A percentile compares a stretch with the other conserved stretches of the same genome.
Conservation (phyloP, 1,140 invertebrate species). For the Drosophila bocqueti region DNA sequence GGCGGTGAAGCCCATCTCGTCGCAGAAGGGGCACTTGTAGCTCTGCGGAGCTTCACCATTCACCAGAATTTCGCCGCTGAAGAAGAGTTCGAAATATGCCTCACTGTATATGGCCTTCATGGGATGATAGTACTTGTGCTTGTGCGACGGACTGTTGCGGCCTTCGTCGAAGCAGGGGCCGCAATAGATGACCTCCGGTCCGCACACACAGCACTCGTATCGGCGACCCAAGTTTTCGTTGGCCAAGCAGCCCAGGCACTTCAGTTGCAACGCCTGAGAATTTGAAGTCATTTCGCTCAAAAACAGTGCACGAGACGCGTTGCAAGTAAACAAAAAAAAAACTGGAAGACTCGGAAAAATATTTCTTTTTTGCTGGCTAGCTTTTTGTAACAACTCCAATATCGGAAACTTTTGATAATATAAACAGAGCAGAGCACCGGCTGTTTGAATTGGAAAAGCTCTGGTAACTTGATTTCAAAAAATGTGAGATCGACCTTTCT, state of each 20-base stretch:
- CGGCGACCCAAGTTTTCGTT: slow-evolving; percentile 18
- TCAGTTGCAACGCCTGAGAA: neutral
- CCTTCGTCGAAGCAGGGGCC: slow-evolving; percentile 37
- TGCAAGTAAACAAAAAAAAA: neutral
- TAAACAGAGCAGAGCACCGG: neutral
- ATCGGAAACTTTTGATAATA: neutral
- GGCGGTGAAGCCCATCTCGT: slow-evolving; percentile 41
- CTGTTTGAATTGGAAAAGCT: slow-evolving; percentile 3
- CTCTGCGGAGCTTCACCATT: slow-evolving; percentile 55
- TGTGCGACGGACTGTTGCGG: slow-evolving; percentile 15
- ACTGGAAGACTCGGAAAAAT: neutral
- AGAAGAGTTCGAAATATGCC: slow-evolving; percentile 37
- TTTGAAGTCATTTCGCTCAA: slow-evolving; percentile 3
- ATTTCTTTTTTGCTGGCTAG: neutral
- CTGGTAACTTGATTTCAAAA: slow-evolving; percentile 15
- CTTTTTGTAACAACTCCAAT: slow-evolving; percentile 12
- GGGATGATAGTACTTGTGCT: slow-evolving; percentile 64
- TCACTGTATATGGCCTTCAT: slow-evolving; percentile 55
- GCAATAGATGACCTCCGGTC: slow-evolving; percentile 39
- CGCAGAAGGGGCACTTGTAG: slow-evolving; percentile 55
- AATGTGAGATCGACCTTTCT: neutral
- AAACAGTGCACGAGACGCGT: neutral
- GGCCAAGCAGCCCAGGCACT: slow-evolving; percentile 33
- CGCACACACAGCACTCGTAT: slow-evolving; percentile 56
- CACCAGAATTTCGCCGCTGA: slow-evolving; percentile 40